Evolutionary conservation across 1,140 invertebrate genomes (phyloP), one percentile per base, ranked within the genome.

Genomic region (Zaprionus vittiger): DNA sequence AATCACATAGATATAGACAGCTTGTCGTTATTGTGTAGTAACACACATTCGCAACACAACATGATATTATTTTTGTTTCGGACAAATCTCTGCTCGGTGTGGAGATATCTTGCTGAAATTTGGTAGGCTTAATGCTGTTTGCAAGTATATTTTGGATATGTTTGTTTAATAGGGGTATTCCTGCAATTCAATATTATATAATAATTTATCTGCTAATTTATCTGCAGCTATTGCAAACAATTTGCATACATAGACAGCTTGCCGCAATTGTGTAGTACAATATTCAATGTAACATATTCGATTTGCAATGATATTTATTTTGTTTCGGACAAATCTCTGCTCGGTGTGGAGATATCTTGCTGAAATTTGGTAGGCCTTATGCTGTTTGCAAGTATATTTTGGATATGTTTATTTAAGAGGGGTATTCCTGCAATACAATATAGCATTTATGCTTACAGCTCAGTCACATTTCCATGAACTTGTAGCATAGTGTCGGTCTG

Each of bases 401-500:
- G n/a, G 1, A 28, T 7, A 47, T 31, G 15, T 0, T 31, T 22
- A 0, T 9, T 31, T 49, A 11, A 44, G 1, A 2, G 1, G 37
- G 37, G 14, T 38, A 15, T 5, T 14, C 4, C 14, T 38, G 37
- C 5, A 38, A 15, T 38, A 1, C 4, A 15, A 1, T 15, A 5
- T 14, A 15, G 15, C 3, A 38, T 38, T 34, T 7, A 34, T 31
- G 31, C 31, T 11, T 34, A 4, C 31, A 34, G 9, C 31, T 31
- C 5, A 49, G 9, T 5, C 22, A 41, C 26, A 17, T 17, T 20
- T 14, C 0, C 5, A 2, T 12, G 14, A 20, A 14, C 47, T 61
- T 74, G 59, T 56, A 56, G 72, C 28, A 22, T 4, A 59, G 66
- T 70, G 72, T 74, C 57, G 34, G 44, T 44, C 20, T 72, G 38